Conservation (phyloP, 2,888 invertebrate species). For the Athripsodes cinereus region DNA sequence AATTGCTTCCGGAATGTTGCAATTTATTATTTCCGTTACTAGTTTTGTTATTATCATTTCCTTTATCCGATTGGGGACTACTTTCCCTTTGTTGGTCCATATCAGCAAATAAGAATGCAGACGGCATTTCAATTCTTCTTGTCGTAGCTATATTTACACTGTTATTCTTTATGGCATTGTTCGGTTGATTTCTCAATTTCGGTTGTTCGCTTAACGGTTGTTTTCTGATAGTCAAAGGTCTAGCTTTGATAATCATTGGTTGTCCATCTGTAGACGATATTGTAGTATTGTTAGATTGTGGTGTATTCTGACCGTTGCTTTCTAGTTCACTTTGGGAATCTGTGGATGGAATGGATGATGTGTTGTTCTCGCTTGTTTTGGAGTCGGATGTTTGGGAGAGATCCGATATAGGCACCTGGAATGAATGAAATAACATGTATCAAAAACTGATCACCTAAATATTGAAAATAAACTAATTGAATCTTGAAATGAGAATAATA, state of each 20-base stretch:
- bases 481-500: no score
- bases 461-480: no score
- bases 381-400: conserved; percentile 16
- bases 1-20: conserved; percentile 8
- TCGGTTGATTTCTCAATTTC: conserved; percentile 58
- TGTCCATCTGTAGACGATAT: conserved; percentile 32
- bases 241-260: conserved; percentile 63
- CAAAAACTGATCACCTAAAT: no score
- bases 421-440: background rate
- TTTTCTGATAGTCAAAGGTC: conserved; percentile 77
- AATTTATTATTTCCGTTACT: conserved; percentile 37
- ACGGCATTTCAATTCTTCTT: conserved; percentile 75
- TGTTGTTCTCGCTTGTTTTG: conserved; percentile 31
- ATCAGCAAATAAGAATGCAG: conserved; percentile 74
- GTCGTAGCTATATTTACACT: conserved; percentile 64
- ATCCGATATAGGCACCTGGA: background rate
- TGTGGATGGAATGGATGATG: conserved; percentile 17
- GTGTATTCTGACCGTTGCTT: conserved; percentile 16
- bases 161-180: conserved; percentile 48
- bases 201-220: conserved; percentile 77
- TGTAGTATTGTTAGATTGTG: conserved; percentile 18
- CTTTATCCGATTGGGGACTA: conserved; percentile 36
- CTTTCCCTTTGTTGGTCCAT: conserved; percentile 58
- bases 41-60: conserved; percentile 34
- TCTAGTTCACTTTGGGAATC: conserved; percentile 19